These are phyloP conservation scores for Coenobita brevimanus DNA, from an alignment of 1,140 invertebrate species.

Conservation along the genomic window DNA sequence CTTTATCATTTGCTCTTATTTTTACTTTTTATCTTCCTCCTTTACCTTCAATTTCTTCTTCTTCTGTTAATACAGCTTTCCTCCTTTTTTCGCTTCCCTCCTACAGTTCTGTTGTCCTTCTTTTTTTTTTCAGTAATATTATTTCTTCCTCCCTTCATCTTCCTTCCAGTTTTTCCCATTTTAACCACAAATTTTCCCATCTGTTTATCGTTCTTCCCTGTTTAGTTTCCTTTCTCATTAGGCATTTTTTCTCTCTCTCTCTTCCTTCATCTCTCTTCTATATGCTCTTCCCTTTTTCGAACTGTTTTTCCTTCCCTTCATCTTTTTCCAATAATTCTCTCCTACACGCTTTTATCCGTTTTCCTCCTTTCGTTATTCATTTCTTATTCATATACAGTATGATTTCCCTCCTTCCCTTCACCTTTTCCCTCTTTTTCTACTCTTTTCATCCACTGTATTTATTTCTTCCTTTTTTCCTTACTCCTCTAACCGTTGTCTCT, in stretches of 20 bases:
- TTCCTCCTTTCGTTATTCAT: background rate
- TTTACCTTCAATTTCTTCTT: background rate
- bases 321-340: background rate
- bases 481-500: no score
- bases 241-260: background rate
- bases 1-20: background rate
- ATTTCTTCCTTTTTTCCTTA: no score
- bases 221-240: background rate
- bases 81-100: background rate
- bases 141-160: no score
- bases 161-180: no score
- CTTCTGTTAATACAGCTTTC: background rate
- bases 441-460: no score
- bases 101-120: background rate
- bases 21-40: background rate
- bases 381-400: no score
- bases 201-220: no score
- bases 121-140: background rate
- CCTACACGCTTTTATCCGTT: background rate
- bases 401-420: no score
- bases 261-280: background rate
- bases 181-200: no score
- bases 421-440: no score
- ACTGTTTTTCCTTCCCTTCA: background rate
- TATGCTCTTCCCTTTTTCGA: background rate